A percentile compares a stretch with the other conserved stretches of the same genome.
Conservation (phyloP, 1,140 invertebrate genomes). For the Nephila pilipes region DNA sequence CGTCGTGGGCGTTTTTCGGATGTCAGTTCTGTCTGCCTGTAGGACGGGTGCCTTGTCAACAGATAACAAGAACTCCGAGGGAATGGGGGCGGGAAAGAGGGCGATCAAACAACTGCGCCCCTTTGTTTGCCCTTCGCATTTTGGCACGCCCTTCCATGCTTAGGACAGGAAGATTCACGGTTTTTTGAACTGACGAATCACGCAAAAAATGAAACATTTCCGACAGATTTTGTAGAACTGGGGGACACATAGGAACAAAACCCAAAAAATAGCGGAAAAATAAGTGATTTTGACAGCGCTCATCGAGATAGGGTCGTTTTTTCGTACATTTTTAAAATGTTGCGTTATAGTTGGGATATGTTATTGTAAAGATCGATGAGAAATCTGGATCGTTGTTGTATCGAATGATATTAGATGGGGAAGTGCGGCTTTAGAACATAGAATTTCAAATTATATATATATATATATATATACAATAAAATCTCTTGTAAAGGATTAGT, state of each 20-base stretch:
- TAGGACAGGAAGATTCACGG: neutral
- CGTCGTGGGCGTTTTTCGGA: conserved; percentile 34
- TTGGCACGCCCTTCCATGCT: neutral
- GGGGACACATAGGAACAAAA: neutral
- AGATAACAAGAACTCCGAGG: conserved; percentile 1
- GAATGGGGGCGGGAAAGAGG: neutral
- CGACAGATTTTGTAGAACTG: neutral
- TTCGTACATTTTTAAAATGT: no score
- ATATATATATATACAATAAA: no score
- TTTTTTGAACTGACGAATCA: neutral
- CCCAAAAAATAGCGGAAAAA: neutral
- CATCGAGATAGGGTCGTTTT: no score
- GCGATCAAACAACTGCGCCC: conserved; percentile 44
- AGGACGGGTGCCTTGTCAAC: conserved; percentile 33
- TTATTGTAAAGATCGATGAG: no score
- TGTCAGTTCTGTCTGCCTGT: conserved; percentile 34
- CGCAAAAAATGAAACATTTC: neutral
- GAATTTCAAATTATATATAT: no score
- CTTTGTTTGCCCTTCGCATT: neutral
- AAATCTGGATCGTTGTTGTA: no score
- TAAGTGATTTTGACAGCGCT: conserved; percentile 3
- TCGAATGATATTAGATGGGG: no score
- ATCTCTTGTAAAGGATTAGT: no score
- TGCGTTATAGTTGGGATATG: no score
- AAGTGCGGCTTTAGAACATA: no score